A percentile compares a stretch with the other conserved stretches of the same genome.
These are phyloP conservation scores for Lethenteron reissneri DNA, from an alignment of 2,113 vertebrate genomes.

Conservation along the genomic window DNA sequence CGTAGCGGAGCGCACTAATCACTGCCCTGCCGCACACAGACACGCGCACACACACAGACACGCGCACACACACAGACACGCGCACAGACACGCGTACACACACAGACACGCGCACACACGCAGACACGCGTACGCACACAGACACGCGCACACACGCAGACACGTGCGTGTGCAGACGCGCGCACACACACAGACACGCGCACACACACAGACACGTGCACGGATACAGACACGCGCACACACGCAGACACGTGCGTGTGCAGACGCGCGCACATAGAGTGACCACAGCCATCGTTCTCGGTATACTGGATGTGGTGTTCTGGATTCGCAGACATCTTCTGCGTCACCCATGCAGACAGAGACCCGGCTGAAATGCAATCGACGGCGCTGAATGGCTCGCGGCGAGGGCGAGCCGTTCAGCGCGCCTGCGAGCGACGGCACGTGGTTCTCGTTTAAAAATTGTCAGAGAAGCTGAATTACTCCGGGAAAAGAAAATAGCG, in stretches of 20 bases:
- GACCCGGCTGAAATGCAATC: too few species aligned
- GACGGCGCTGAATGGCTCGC: too few species aligned
- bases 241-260: not conserved
- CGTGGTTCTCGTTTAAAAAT: too few species aligned
- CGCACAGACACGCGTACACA: not conserved
- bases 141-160: constrained; percentile 1
- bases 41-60: not conserved
- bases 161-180: not conserved
- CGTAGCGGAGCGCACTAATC: not conserved
- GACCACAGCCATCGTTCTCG: not conserved
- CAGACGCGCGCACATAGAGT: not conserved
- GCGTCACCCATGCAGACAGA: too few species aligned
- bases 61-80: not conserved
- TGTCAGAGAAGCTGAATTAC: too few species aligned
- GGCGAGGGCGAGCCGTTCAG: too few species aligned
- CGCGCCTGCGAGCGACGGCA: too few species aligned
- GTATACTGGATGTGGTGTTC: too few species aligned
- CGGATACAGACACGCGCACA: not conserved
- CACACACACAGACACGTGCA: not conserved
- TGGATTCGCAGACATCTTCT: too few species aligned
- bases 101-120: not conserved
- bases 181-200: not conserved
- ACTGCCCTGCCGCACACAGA: not conserved
- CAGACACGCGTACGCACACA: not conserved
- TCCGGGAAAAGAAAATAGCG: too few species aligned